These are phyloP conservation scores for Cyprinodon brontotheroides DNA, from an alignment of 2,113 vertebrate genomes.

Conservation along the genomic window DNA sequence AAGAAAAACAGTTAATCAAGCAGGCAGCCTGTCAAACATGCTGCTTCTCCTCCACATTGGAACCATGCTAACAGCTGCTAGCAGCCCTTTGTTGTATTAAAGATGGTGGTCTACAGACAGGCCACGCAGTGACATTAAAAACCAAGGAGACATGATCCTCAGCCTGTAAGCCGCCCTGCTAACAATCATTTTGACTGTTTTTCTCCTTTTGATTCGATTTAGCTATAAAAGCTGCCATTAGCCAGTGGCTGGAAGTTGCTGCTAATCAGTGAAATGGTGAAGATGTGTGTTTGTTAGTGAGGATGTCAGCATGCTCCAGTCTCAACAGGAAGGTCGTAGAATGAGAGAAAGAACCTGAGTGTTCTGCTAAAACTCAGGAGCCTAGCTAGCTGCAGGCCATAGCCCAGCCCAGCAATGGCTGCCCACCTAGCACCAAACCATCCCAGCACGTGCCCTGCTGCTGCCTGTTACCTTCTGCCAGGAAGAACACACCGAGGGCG, in stretches of 20 bases:
- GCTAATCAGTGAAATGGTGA: neutral
- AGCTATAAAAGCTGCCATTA: neutral
- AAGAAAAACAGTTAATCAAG: neutral
- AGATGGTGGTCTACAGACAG: neutral
- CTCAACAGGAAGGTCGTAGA: no score
- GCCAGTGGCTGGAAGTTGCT: neutral
- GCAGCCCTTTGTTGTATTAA: neutral
- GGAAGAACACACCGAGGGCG: neutral
- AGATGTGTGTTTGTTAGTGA: neutral
- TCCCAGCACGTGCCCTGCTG: constrained; percentile 22
- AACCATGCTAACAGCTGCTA: neutral
- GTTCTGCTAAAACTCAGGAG: neutral
- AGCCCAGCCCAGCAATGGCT: constrained; percentile 7
- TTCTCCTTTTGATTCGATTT: neutral
- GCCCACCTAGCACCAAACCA: neutral
- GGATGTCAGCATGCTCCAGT: neutral
- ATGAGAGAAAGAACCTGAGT: neutral
- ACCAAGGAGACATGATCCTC: neutral
- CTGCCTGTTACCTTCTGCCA: constrained; percentile 50
- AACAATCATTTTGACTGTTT: neutral
- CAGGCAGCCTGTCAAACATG: neutral
- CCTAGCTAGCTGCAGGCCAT: constrained; percentile 51
- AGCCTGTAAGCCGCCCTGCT: neutral
- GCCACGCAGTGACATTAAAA: neutral
- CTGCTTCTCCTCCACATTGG: neutral